Evolutionary conservation across 2,797 vertebrate genomes (phyloP).

Genomic region (Moxostoma hubbsi): DNA sequence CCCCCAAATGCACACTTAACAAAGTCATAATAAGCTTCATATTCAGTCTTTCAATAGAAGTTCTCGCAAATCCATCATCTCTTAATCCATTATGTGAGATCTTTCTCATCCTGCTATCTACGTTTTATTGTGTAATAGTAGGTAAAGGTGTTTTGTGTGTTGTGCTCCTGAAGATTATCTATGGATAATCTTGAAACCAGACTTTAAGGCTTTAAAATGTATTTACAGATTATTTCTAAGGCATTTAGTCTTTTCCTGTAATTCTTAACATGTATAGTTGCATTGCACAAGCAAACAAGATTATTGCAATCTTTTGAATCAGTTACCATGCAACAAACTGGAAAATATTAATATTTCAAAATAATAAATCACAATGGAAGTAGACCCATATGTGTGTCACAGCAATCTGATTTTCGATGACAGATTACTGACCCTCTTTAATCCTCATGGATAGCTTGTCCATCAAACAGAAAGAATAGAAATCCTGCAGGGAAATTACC

Average conservation of each 20-base stretch:
- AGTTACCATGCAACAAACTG: neutral
- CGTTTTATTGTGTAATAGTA: slow-evolving; percentile 14
- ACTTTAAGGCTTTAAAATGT: too few species aligned
- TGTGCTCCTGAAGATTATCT: neutral
- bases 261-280: neutral
- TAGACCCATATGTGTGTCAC: slow-evolving; percentile 42
- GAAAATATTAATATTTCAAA: slow-evolving; percentile 4
- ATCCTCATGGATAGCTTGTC: slow-evolving; percentile 62
- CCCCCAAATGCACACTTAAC: neutral
- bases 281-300: neutral
- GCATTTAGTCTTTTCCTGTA: neutral
- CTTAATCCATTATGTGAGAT: slow-evolving; percentile 40
- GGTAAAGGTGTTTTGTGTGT: neutral
- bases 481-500: slow-evolving; percentile 67
- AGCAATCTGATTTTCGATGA: slow-evolving; percentile 62
- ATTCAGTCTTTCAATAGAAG: slow-evolving; percentile 34
- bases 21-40: slow-evolving; percentile 32
- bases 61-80: slow-evolving; percentile 35
- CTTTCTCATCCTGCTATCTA: slow-evolving; percentile 38
- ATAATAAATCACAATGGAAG: slow-evolving; percentile 20
- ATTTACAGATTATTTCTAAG: neutral
- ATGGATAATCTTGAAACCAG: neutral
- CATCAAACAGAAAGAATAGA: slow-evolving; percentile 63
- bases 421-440: slow-evolving; percentile 65
- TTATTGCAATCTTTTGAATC: neutral